Conservation (phyloP, 2,113 vertebrate species). For the Syngnathus scovelli region DNA sequence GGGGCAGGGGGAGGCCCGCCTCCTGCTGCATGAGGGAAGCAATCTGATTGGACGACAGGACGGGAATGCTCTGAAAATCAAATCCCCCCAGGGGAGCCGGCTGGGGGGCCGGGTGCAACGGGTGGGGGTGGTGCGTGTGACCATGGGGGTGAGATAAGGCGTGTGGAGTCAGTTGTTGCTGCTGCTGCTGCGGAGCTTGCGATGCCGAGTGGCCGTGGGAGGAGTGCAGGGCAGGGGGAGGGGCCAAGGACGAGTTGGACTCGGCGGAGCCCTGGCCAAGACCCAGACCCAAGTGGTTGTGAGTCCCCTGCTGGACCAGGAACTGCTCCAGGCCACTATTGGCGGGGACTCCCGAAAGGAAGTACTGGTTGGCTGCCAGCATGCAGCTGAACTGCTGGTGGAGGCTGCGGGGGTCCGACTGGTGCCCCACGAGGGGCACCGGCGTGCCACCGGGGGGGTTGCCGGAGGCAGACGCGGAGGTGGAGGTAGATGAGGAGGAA, state of each 20-base stretch:
- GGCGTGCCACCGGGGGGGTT: slow-evolving; percentile 67
- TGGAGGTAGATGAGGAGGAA: slow-evolving; percentile 67
- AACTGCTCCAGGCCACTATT: slow-evolving; percentile 78
- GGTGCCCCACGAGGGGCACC: slow-evolving; percentile 65
- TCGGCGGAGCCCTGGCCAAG: slow-evolving; percentile 62
- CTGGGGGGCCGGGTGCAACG: slow-evolving; percentile 72
- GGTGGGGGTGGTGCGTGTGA: slow-evolving; percentile 74
- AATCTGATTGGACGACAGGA: slow-evolving; percentile 75
- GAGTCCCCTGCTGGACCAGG: slow-evolving; percentile 73
- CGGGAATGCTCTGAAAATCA: slow-evolving; percentile 77
- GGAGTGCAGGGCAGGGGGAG: slow-evolving; percentile 73
- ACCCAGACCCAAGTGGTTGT: slow-evolving; percentile 73
- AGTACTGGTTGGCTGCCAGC: slow-evolving; percentile 78
- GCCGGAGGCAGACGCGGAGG: slow-evolving; percentile 62
- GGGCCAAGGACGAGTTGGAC: slow-evolving; percentile 66
- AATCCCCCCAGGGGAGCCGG: slow-evolving; percentile 70
- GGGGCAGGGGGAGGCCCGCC: slow-evolving; percentile 69
- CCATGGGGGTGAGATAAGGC: slow-evolving; percentile 73
- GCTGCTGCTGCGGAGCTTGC: slow-evolving; percentile 71
- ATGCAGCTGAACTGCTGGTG: slow-evolving; percentile 81
- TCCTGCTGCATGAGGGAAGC: slow-evolving; percentile 77
- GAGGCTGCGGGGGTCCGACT: slow-evolving; percentile 75
- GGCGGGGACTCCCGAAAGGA: slow-evolving; percentile 72
- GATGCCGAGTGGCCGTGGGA: slow-evolving; percentile 66
- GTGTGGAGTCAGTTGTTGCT: slow-evolving; percentile 71